Evolutionary conservation across 2,888 invertebrate species (phyloP).

Genomic region (Emmelina monodactyla): DNA sequence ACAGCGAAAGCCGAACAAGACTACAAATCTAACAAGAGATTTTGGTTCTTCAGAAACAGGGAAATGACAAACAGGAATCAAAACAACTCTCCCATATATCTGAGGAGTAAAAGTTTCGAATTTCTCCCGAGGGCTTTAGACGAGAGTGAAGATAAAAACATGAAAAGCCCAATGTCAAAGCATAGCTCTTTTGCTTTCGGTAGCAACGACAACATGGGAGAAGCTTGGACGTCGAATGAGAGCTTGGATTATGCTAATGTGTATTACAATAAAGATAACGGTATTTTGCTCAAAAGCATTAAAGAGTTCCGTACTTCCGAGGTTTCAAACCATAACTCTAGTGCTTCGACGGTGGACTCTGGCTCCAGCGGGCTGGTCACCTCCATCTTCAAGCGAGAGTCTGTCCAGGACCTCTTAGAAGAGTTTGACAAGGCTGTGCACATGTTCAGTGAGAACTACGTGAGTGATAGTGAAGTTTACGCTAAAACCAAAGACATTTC

Average conservation of each 20-base stretch:
- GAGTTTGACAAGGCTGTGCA: slow-evolving; percentile 54
- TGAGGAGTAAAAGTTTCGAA: slow-evolving; percentile 55
- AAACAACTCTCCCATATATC: slow-evolving; percentile 30
- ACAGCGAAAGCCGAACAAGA: slow-evolving; percentile 27
- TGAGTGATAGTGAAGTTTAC: slow-evolving; percentile 54
- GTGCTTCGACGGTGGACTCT: slow-evolving; percentile 38
- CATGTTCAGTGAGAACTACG: slow-evolving; percentile 48
- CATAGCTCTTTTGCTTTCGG: slow-evolving; percentile 36
- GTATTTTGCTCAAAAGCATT: slow-evolving; percentile 42
- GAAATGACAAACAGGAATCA: slow-evolving; percentile 28
- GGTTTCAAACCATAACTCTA: slow-evolving; percentile 36
- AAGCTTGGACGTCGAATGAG: slow-evolving; percentile 43
- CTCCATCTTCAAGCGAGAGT: slow-evolving; percentile 39
- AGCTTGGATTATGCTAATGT: slow-evolving; percentile 47
- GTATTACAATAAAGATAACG: slow-evolving; percentile 40
- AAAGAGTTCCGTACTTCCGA: slow-evolving; percentile 33
- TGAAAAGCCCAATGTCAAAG: slow-evolving; percentile 17
- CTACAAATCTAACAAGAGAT: slow-evolving; percentile 39
- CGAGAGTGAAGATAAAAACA: slow-evolving; percentile 26
- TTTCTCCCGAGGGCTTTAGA: slow-evolving; percentile 44
- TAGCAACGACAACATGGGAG: slow-evolving; percentile 40
- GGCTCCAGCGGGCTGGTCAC: slow-evolving; percentile 37
- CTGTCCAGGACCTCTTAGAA: slow-evolving; percentile 41
- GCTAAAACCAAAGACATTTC: slow-evolving; percentile 26
- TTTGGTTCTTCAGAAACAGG: slow-evolving; percentile 50